Percentiles rank a stretch among this genome's conserved stretches.
phyloP scores from a whole-genome alignment of 2,113 vertebrate species.

The Oreochromis aureus region DNA sequence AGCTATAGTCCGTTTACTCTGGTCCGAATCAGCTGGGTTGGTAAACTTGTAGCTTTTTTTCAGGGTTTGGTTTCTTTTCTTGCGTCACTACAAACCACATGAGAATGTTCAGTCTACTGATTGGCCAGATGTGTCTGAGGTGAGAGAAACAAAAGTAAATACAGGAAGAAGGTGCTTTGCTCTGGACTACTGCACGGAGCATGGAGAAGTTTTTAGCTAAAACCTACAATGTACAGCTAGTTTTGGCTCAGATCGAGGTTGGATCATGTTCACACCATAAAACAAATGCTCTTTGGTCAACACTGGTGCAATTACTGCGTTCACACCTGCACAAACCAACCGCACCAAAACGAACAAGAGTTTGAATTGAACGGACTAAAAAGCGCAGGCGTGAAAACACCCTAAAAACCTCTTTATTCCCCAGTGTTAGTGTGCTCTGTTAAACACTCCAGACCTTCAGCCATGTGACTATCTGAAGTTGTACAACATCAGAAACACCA shows the following conservation, averaged over 20 bases:
- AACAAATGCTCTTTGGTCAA: background rate
- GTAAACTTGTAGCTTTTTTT: background rate
- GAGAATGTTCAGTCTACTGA: background rate
- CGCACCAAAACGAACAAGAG: background rate
- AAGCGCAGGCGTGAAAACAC: background rate
- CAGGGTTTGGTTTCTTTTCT: background rate
- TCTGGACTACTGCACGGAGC: background rate
- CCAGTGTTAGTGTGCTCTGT: background rate
- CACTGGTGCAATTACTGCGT: background rate
- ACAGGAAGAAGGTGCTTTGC: background rate
- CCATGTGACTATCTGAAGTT: background rate
- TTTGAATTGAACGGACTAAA: background rate
- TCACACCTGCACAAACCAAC: background rate
- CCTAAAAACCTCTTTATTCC: background rate
- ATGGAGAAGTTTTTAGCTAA: background rate
- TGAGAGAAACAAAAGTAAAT: background rate
- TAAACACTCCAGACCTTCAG: background rate
- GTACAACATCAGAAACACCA: background rate
- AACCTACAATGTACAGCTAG: background rate
- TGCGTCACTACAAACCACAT: background rate
- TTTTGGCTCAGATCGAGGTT: background rate
- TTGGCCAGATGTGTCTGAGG: background rate
- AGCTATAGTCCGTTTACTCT: background rate
- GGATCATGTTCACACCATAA: accelerated
- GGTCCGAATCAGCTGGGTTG: background rate